Evolutionary conservation across 2,113 vertebrate species (phyloP).

Genomic region (Bujurquina vittata): DNA sequence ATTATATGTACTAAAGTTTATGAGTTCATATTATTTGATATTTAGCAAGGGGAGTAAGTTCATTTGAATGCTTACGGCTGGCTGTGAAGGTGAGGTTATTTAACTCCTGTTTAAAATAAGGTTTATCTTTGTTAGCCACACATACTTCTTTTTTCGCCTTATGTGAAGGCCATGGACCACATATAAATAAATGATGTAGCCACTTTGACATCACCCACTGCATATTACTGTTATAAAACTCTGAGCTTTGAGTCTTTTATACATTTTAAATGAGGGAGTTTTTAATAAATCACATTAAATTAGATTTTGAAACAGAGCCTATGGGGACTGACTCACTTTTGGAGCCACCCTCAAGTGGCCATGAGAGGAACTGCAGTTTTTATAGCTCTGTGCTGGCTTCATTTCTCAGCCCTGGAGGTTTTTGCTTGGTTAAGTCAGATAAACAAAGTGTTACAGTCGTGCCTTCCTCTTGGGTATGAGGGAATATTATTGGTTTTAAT

Average conservation of each 20-base stretch:
- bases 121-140: background rate
- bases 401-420: background rate
- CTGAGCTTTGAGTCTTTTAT: background rate
- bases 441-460: background rate
- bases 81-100: background rate
- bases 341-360: background rate
- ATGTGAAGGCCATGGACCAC: background rate
- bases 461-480: background rate
- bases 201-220: background rate
- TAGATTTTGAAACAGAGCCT: background rate
- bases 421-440: constrained; percentile 7
- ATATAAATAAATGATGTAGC: background rate
- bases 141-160: background rate
- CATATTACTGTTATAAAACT: background rate
- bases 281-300: background rate
- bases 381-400: background rate
- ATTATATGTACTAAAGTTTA: background rate
- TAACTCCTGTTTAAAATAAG: background rate
- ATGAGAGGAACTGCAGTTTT: background rate
- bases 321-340: background rate
- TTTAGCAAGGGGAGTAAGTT: background rate
- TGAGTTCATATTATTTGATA: background rate
- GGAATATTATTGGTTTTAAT: constrained; percentile 4
- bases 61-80: background rate
- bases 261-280: background rate